These are phyloP conservation scores for Nemoura dubitans DNA, from an alignment of 2,888 invertebrate genomes.

Conservation along the genomic window DNA sequence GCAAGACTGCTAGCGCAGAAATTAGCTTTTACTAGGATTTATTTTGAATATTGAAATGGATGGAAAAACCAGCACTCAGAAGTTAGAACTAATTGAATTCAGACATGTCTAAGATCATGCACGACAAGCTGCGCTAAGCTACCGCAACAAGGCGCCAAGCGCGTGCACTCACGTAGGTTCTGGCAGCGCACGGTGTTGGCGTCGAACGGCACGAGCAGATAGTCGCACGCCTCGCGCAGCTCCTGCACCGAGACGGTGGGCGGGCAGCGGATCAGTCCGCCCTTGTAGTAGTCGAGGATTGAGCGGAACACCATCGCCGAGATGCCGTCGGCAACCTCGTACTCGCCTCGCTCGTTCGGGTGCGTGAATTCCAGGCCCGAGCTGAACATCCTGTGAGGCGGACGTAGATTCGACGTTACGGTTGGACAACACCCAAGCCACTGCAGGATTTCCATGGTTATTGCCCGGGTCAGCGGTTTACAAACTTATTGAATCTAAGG, in stretches of 20 bases:
- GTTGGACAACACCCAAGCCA: too few species aligned
- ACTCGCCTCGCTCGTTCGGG: conserved; percentile 96
- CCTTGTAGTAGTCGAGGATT: conserved; percentile 93
- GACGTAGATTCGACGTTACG: conserved; percentile 25
- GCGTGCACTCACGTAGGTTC: conserved; percentile 81
- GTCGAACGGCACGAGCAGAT: conserved; percentile 96
- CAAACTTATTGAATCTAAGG: too few species aligned
- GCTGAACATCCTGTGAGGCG: conserved; percentile 84
- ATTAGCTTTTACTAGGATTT: too few species aligned
- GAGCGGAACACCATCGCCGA: conserved; percentile 94
- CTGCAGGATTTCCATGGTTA: too few species aligned
- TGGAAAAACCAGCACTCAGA: too few species aligned
- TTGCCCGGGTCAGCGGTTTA: too few species aligned
- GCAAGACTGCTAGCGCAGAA: too few species aligned
- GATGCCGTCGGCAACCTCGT: conserved; percentile 96
- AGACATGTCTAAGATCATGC: too few species aligned
- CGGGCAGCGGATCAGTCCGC: conserved; percentile 92
- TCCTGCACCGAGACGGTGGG: conserved; percentile 96
- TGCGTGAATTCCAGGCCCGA: conserved; percentile 91
- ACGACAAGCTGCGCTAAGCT: too few species aligned
- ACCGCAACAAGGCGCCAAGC: too few species aligned
- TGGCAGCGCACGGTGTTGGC: conserved; percentile 94
- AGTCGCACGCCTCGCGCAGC: conserved; percentile 97
- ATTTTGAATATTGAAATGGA: too few species aligned
- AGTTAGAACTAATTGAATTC: too few species aligned